A percentile compares a stretch with the other conserved stretches of the same genome.
Conservation (phyloP, 2,888 invertebrate species). For the Ochropacha duplaris region DNA sequence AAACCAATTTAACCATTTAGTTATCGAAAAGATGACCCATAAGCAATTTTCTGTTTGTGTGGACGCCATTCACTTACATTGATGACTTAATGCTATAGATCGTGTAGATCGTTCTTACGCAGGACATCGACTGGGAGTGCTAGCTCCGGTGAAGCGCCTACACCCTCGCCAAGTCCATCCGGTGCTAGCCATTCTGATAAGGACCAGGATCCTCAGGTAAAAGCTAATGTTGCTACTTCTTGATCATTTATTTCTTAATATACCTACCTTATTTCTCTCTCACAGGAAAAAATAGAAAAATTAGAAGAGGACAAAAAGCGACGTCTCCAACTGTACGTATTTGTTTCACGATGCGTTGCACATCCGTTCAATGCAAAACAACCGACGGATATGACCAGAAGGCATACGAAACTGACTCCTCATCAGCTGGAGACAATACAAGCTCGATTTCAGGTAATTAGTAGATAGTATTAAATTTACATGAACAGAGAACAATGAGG, state of each 20-base stretch:
- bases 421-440: constrained; percentile 97
- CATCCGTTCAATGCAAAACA: constrained; percentile 99
- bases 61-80: constrained; percentile 61
- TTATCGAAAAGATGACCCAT: background rate
- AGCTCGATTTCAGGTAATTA: constrained; percentile 97
- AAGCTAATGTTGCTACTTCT: background rate
- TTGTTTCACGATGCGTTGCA: constrained; percentile 98
- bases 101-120: constrained; percentile 80
- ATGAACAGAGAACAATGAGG: too few relatives aligned
- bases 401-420: constrained; percentile 97
- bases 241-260: too few relatives aligned
- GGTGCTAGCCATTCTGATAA: constrained; percentile 96
- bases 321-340: constrained; percentile 98
- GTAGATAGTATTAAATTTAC: too few relatives aligned
- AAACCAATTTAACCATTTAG: background rate
- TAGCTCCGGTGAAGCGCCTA: constrained; percentile 75
- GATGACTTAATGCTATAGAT: constrained; percentile 71
- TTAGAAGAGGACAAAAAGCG: constrained; percentile 98
- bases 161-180: constrained; percentile 90
- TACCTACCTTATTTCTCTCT: background rate
- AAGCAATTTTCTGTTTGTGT: constrained; percentile 55
- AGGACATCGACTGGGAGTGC: constrained; percentile 80
- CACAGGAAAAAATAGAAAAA: constrained; percentile 94
- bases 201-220: constrained; percentile 91
- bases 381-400: constrained; percentile 98